Percentiles rank a stretch among this genome's conserved stretches.
Conservation (phyloP, 2,113 vertebrate genomes). For the Chionomys nivalis region DNA sequence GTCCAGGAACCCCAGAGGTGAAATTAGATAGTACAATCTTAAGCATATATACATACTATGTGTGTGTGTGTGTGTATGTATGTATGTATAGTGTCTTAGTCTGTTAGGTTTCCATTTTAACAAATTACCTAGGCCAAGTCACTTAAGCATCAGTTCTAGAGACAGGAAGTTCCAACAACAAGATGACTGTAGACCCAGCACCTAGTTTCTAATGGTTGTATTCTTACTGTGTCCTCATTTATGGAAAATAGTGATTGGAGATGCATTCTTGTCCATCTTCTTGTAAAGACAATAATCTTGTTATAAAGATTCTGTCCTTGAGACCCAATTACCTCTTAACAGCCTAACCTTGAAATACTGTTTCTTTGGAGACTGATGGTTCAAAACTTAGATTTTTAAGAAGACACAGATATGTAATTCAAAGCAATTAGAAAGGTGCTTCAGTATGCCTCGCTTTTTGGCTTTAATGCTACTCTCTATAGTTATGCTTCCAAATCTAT, state of each 20-base stretch:
- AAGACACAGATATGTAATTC: neutral
- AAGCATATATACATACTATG: neutral
- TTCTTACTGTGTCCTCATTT: neutral
- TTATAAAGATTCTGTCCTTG: neutral
- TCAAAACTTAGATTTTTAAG: neutral
- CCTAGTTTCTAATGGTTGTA: neutral
- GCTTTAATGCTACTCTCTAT: neutral
- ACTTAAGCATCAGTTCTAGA: neutral
- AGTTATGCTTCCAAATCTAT: neutral
- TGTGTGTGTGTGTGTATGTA: neutral
- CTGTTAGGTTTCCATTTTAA: neutral
- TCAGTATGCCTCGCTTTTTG: neutral
- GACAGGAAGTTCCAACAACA: neutral
- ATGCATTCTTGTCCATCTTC: neutral
- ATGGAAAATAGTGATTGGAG: too few species aligned
- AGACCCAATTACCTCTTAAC: neutral
- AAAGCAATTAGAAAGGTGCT: neutral
- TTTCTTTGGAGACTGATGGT: neutral
- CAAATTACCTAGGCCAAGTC: neutral
- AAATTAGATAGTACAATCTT: neutral
- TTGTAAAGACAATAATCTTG: neutral
- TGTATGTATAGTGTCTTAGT: neutral
- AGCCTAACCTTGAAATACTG: neutral
- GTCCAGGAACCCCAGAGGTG: neutral
- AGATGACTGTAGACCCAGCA: neutral